These are phyloP conservation scores for Brachymystax lenok DNA, from an alignment of 2,797 vertebrate species.

Conservation along the genomic window DNA sequence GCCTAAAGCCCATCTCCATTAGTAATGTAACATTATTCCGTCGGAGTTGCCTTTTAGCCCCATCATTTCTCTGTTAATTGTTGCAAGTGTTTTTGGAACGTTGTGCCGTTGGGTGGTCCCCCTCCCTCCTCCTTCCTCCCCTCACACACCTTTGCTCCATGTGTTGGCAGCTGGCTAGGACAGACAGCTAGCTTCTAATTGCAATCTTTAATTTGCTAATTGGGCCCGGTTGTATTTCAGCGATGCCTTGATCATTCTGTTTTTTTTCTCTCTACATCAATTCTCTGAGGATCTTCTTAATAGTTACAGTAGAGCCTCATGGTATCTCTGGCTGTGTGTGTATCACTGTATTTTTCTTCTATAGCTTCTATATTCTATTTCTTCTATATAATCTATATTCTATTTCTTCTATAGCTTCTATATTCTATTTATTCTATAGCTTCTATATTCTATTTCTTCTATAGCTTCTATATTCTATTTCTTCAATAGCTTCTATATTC, in stretches of 20 bases:
- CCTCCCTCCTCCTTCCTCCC: background rate
- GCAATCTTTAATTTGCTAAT: conserved; percentile 58
- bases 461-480: background rate
- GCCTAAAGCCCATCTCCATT: conserved; percentile 9
- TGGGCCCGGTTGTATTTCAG: conserved; percentile 47
- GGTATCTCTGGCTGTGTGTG: background rate
- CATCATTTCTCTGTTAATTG: background rate
- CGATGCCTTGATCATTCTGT: conserved; percentile 38
- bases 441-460: background rate
- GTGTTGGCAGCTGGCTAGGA: conserved; percentile 24
- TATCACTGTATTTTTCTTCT: background rate
- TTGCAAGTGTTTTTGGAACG: conserved; percentile 19
- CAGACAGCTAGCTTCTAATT: conserved; percentile 37
- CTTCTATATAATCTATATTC: too few relatives aligned
- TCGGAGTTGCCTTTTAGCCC: conserved; percentile 16
- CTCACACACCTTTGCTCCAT: conserved; percentile 14
- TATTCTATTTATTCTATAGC: background rate
- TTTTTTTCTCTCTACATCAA: conserved; percentile 20
- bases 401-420: too few relatives aligned
- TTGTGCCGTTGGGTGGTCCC: background rate
- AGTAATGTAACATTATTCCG: background rate
- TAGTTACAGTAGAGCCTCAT: conserved; percentile 8
- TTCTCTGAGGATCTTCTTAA: conserved; percentile 20
- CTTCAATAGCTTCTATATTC: background rate
- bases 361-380: background rate